Base-by-base conservation (phyloP, 2,797 vertebrate genomes). In the Sibirionetta formosa region DNA sequence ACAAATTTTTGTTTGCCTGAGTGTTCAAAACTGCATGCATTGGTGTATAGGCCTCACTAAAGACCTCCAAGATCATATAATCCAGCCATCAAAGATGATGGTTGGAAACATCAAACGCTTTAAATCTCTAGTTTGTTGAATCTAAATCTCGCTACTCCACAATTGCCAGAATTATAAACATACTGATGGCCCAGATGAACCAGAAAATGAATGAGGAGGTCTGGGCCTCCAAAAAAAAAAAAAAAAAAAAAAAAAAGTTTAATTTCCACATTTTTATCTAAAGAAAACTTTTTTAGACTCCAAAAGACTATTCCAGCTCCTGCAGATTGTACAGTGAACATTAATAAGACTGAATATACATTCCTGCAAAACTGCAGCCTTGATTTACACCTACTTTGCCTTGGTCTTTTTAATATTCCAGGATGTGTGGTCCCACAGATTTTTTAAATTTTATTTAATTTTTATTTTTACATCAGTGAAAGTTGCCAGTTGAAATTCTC, bases 391-490 rank as follows among this genome's bases (percentile, higher is more conserved):
- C 14, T 75, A 7, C 7, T 79, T 96, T 77, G 14, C 17, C 57
- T 90, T 90, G 33, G 24, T 44, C 19, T 84, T 86, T 88, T 85
- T 70, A 88, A 69, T 84, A 85, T 85, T 89, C 63, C 73, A 86
- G n/a, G n/a, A 93, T 68, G 15, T 22, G 22, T 50, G 40, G 60
- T 33, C 71, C 26, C 31, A 64, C 4, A 84, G 13, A 18, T 81
- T 40, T 87, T 71, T 81, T 79, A 31, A 44, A 48, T 48, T 48
- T 48, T 48, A 48, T 48, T 48, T 48, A 48, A 12, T 48, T 48
- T 48, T 48, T 48, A 48, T 87, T 71, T 81, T 84, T 42, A 44
- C 7, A 17, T 29, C 50, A 61, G 24, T 64, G 27, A n/a, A 88
- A 90, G 36, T 50, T 89, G 44, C 29, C 54, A 92, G 53, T 5